Percentiles rank a stretch among this genome's conserved stretches.
These are phyloP conservation scores for Syrrhaptes paradoxus DNA, from an alignment of 2,113 vertebrate genomes.

Conservation along the genomic window DNA sequence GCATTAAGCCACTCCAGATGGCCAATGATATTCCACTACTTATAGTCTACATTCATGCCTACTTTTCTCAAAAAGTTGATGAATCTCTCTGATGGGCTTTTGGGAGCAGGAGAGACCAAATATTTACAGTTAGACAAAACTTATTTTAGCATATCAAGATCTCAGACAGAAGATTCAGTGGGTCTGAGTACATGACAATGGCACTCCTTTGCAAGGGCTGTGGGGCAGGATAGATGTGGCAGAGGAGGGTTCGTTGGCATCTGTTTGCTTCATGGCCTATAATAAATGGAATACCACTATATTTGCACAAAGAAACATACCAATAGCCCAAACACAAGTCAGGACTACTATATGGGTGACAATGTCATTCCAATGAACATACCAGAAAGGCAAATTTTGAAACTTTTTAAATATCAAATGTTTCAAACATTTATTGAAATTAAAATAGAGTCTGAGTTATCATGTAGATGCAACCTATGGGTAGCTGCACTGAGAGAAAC, in stretches of 20 bases:
- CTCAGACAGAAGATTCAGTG: neutral
- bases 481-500: neutral
- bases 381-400: neutral
- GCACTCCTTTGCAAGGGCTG: neutral
- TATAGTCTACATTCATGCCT: neutral
- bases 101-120: neutral
- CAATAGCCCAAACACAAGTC: neutral
- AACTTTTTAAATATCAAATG: neutral
- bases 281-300: neutral
- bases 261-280: neutral
- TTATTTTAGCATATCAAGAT: neutral
- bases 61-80: neutral
- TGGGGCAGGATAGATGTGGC: accelerated
- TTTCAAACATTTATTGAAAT: neutral
- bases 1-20: neutral
- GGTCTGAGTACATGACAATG: neutral
- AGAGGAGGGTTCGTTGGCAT: neutral
- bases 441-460: neutral
- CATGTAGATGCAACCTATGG: neutral
- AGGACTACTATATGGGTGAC: neutral
- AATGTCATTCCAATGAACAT: neutral
- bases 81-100: neutral
- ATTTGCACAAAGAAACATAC: neutral
- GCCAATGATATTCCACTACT: neutral
- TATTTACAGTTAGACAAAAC: neutral